Conservation (phyloP, 2,113 vertebrate genomes). For the Synodontis membranacea region DNA sequence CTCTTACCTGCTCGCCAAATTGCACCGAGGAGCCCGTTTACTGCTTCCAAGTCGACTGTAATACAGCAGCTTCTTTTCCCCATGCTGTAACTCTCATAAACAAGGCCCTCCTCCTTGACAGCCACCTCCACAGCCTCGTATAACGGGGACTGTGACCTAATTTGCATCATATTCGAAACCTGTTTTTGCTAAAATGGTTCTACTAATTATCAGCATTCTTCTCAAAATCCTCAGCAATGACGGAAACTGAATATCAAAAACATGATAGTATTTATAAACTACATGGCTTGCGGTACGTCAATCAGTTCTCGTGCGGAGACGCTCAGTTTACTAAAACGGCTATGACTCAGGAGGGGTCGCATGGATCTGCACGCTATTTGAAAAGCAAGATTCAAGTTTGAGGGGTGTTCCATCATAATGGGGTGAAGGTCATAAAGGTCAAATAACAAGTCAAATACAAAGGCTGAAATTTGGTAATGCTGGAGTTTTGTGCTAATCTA, state of each 20-base stretch:
- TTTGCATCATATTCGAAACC: background rate
- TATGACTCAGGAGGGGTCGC: too few relatives aligned
- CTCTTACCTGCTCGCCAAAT: slow-evolving; percentile 21
- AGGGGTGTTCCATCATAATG: too few relatives aligned
- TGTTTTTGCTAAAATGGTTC: background rate
- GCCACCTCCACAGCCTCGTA: background rate
- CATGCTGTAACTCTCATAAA: slow-evolving; percentile 12
- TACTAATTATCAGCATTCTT: background rate
- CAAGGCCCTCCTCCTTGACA: background rate
- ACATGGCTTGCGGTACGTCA: background rate
- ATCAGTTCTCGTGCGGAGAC: background rate
- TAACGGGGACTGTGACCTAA: background rate
- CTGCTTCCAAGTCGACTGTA: background rate
- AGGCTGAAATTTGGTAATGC: background rate
- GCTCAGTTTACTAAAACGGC: background rate
- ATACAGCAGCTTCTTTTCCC: slow-evolving; percentile 32
- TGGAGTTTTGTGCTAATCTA: background rate
- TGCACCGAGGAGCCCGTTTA: slow-evolving; percentile 31
- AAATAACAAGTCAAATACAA: too few relatives aligned
- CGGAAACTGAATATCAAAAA: background rate
- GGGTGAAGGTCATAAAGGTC: background rate
- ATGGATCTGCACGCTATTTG: background rate
- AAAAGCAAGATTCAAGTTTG: background rate
- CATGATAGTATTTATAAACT: background rate
- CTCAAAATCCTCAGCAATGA: background rate